Evolutionary conservation across 1,140 invertebrate species (phyloP).

Genomic region (Epicauta chinensis): DNA sequence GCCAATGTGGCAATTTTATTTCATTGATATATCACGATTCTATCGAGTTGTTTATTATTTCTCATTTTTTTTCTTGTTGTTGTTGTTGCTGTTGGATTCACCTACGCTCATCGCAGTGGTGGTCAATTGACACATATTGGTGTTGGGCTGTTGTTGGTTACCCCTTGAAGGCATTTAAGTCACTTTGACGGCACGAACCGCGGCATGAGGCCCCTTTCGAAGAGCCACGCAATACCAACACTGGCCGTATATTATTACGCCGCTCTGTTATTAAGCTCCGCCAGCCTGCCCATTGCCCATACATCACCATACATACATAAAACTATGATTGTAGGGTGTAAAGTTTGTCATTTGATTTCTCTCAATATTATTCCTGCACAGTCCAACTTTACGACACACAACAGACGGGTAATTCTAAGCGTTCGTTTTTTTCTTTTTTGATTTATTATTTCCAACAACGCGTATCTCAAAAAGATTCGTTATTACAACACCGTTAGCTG

Average conservation of each 20-base stretch:
- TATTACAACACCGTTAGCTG: no score
- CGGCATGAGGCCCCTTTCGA: constrained; percentile 6
- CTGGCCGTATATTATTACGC: constrained; percentile 33
- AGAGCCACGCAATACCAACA: constrained; percentile 28
- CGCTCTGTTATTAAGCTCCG: constrained; percentile 36
- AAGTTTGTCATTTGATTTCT: constrained; percentile 36
- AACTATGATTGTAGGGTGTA: constrained; percentile 34
- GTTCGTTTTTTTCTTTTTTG: no score
- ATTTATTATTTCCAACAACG: no score
- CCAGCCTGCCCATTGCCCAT: constrained; percentile 34
- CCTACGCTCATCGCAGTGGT: not conserved
- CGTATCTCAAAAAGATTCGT: no score
- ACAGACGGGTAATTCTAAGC: no score
- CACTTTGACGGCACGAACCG: constrained; percentile 20
- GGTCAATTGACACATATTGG: constrained; percentile 33
- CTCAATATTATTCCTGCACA: constrained; percentile 27
- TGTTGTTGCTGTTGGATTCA: no score
- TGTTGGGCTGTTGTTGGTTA: constrained; percentile 11
- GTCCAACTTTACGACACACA: no score
- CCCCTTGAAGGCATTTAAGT: constrained; percentile 7
- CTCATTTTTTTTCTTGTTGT: no score
- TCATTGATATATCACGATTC: no score
- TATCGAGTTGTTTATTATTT: no score
- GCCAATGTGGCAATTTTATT: no score
- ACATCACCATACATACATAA: constrained; percentile 30